phyloP scores from a whole-genome alignment of 2,888 invertebrate genomes.

The Lithodes maja region DNA sequence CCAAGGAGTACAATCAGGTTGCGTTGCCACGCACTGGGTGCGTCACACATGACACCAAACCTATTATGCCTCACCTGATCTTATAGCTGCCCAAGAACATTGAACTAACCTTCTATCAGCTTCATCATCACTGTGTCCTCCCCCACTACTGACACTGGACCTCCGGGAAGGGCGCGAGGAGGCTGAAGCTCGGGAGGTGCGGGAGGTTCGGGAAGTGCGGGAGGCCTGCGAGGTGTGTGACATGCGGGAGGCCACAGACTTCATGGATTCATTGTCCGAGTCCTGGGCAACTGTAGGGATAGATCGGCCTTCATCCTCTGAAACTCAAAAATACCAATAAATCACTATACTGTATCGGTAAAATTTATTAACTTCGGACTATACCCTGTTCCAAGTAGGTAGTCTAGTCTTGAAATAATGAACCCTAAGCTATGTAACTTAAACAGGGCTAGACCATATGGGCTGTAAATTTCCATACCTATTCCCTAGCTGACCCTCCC shows the following conservation, averaged over 20 bases:
- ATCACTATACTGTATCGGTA: too few relatives aligned
- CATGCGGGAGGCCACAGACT: constrained; percentile 40
- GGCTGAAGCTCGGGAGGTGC: constrained; percentile 37
- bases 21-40: too few relatives aligned
- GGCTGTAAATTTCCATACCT: too few relatives aligned
- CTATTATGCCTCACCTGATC: too few relatives aligned
- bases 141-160: constrained; percentile 54
- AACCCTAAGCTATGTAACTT: too few relatives aligned
- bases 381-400: too few relatives aligned
- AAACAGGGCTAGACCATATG: too few relatives aligned
- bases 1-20: too few relatives aligned
- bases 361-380: too few relatives aligned
- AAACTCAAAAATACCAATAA: not conserved
- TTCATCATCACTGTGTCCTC: constrained; percentile 50
- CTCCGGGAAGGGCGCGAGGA: constrained; percentile 33
- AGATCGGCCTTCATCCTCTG: constrained; percentile 49
- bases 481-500: too few relatives aligned
- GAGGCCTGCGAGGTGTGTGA: constrained; percentile 41
- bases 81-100: not conserved
- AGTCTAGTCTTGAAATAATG: too few relatives aligned
- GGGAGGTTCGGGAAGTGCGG: constrained; percentile 27
- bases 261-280: constrained; percentile 60
- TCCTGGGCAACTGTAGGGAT: constrained; percentile 36
- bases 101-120: constrained; percentile 48
- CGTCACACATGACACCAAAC: too few relatives aligned